Evolutionary conservation across 2,797 vertebrate species (phyloP).

Genomic region (Philypnodon macrostomus): DNA sequence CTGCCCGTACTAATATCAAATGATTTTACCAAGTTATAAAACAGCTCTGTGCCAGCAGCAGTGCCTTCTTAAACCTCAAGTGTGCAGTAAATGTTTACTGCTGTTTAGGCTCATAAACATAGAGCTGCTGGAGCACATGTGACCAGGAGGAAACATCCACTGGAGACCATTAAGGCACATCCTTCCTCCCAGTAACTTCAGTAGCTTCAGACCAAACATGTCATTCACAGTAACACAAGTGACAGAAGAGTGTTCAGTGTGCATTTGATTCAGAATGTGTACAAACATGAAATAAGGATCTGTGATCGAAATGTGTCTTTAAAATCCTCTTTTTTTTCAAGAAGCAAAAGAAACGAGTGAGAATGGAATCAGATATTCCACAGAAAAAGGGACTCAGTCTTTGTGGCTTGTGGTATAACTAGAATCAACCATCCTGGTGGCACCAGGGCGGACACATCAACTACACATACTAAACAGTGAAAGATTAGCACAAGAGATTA

Average conservation of each 20-base stretch:
- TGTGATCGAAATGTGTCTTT: constrained; percentile 37
- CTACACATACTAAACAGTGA: constrained; percentile 61
- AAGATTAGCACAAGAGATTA: constrained; percentile 58
- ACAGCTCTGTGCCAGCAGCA: constrained; percentile 48
- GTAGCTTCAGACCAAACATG: constrained; percentile 42
- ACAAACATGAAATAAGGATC: constrained; percentile 48
- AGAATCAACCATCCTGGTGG: constrained; percentile 52
- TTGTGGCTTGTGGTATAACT: constrained; percentile 56
- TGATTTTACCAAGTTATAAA: constrained; percentile 63
- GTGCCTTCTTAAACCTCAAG: constrained; percentile 27
- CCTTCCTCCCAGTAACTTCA: constrained; percentile 63
- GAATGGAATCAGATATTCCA: constrained; percentile 53
- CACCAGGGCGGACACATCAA: constrained; percentile 46
- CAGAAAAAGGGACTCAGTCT: constrained; percentile 57
- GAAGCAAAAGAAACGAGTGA: constrained; percentile 54
- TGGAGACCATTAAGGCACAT: constrained; percentile 75
- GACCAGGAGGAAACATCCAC: constrained; percentile 60
- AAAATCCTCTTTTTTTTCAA: constrained; percentile 43
- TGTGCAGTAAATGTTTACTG: constrained; percentile 43
- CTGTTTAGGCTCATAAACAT: constrained; percentile 55
- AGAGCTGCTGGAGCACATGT: constrained; percentile 29
- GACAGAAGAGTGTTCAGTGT: constrained; percentile 38
- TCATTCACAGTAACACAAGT: constrained; percentile 69
- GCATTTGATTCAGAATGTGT: constrained; percentile 41
- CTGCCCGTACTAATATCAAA: constrained; percentile 49